Conservation (phyloP, 2,797 vertebrate genomes). For the Lutjanus argentimaculatus region DNA sequence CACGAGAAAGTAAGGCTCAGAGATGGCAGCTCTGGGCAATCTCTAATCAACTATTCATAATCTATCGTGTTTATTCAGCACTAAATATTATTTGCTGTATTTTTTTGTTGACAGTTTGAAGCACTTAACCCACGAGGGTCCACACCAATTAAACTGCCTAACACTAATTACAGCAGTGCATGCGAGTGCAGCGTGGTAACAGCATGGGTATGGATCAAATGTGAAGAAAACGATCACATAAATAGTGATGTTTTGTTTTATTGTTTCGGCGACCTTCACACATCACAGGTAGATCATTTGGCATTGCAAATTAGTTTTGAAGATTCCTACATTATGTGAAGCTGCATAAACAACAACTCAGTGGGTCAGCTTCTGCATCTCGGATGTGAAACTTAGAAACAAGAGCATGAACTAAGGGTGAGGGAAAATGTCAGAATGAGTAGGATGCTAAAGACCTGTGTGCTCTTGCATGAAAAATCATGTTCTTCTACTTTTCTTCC, state of each 20-base stretch:
- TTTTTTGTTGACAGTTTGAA: slow-evolving; percentile 46
- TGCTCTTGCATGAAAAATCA: slow-evolving; percentile 57
- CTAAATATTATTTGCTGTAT: slow-evolving; percentile 31
- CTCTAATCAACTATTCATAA: slow-evolving; percentile 51
- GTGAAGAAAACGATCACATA: background rate
- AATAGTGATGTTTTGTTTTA: background rate
- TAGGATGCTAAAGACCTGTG: slow-evolving; percentile 47
- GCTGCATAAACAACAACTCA: slow-evolving; percentile 20
- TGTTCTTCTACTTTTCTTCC: slow-evolving; percentile 37
- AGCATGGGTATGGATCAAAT: background rate
- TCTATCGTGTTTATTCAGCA: slow-evolving; percentile 28
- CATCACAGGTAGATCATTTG: background rate
- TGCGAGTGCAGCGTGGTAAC: background rate
- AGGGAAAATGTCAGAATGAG: slow-evolving; percentile 49
- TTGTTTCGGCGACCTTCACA: background rate
- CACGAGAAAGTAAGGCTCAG: slow-evolving; percentile 25
- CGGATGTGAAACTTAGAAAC: slow-evolving; percentile 31
- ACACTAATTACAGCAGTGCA: slow-evolving; percentile 19
- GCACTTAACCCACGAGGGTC: slow-evolving; percentile 24
- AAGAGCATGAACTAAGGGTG: slow-evolving; percentile 31
- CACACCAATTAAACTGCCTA: slow-evolving; percentile 29
- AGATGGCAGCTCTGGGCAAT: slow-evolving; percentile 34
- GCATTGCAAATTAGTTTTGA: background rate
- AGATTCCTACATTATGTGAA: slow-evolving; percentile 17
- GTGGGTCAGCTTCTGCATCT: slow-evolving; percentile 18